phyloP scores from a whole-genome alignment of 2,888 invertebrate genomes.

The Hypena proboscidalis region DNA sequence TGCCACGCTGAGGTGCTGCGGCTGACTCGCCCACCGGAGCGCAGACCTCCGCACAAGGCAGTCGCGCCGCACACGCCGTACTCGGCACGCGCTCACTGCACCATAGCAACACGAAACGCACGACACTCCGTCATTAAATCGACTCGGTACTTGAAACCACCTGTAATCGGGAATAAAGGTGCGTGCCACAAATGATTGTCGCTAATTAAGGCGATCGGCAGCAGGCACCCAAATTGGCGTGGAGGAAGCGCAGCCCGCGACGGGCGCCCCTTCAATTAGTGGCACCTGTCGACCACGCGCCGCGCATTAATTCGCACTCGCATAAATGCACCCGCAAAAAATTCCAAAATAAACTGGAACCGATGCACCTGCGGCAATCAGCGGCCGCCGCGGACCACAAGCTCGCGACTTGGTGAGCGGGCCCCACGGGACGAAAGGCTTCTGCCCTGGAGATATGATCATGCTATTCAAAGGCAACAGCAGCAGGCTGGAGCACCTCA shows the following conservation, averaged over 20 bases:
- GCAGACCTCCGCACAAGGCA: conserved; percentile 62
- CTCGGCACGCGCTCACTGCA: conserved; percentile 63
- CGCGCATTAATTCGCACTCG: conserved; percentile 78
- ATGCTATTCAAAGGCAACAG: conserved; percentile 96
- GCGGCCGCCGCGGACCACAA: conserved; percentile 40
- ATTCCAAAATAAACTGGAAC: conserved; percentile 77
- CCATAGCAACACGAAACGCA: conserved; percentile 36
- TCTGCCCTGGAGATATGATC: conserved; percentile 71
- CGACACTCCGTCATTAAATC: conserved; percentile 28
- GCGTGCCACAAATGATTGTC: conserved; percentile 59
- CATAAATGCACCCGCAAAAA: conserved; percentile 75
- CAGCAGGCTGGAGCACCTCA: conserved; percentile 92
- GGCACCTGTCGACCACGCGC: conserved; percentile 79
- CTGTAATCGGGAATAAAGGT: conserved; percentile 65
- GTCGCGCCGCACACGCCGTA: conserved; percentile 72
- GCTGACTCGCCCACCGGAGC: conserved; percentile 69
- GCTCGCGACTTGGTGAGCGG: conserved; percentile 39
- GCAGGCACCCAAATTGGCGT: conserved; percentile 79
- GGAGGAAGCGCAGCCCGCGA: conserved; percentile 69
- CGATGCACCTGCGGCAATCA: conserved; percentile 79
- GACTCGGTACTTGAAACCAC: conserved; percentile 43
- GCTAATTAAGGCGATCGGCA: conserved; percentile 66
- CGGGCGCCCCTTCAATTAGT: conserved; percentile 76
- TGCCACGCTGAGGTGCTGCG: conserved; percentile 64
- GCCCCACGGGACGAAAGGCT: conserved; percentile 23